A percentile compares a stretch with the other conserved stretches of the same genome.
Conservation (phyloP, 2,113 vertebrate genomes). For the Dermatemys mawii region DNA sequence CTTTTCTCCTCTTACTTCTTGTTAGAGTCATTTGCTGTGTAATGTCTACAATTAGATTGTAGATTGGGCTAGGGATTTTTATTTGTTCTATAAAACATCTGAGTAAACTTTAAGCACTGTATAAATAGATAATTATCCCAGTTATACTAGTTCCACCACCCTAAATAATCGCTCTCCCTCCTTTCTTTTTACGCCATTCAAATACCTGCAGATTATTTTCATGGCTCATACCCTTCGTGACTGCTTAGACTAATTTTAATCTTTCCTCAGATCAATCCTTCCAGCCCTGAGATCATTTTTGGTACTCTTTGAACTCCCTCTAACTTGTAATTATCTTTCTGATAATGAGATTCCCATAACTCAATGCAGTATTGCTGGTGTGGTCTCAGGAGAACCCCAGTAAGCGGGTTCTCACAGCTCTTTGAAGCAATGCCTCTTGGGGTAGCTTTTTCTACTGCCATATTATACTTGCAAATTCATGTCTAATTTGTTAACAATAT, state of each 20-base stretch:
- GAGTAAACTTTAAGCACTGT: neutral
- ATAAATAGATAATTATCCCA: neutral
- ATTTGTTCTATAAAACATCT: neutral
- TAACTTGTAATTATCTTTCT: neutral
- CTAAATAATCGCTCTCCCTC: neutral
- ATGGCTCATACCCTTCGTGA: neutral
- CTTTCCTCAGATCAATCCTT: neutral
- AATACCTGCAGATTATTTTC: neutral
- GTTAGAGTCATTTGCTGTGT: neutral
- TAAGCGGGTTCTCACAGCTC: neutral
- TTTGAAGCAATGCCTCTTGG: neutral
- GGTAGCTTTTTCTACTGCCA: neutral
- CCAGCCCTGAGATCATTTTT: neutral
- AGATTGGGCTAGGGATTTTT: neutral
- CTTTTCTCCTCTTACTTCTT: neutral
- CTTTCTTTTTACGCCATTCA: neutral
- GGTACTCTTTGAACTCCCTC: neutral
- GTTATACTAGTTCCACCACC: neutral
- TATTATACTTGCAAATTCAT: accelerated
- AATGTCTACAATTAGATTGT: neutral
- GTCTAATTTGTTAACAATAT: neutral
- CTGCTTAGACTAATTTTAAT: neutral
- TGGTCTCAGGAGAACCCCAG: neutral
- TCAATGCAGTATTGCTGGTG: neutral
- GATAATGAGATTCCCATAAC: neutral